Evolutionary conservation across 1,140 invertebrate genomes (phyloP), one percentile per base, ranked within the genome.

Genomic region (Brevipalpus yothersi): DNA sequence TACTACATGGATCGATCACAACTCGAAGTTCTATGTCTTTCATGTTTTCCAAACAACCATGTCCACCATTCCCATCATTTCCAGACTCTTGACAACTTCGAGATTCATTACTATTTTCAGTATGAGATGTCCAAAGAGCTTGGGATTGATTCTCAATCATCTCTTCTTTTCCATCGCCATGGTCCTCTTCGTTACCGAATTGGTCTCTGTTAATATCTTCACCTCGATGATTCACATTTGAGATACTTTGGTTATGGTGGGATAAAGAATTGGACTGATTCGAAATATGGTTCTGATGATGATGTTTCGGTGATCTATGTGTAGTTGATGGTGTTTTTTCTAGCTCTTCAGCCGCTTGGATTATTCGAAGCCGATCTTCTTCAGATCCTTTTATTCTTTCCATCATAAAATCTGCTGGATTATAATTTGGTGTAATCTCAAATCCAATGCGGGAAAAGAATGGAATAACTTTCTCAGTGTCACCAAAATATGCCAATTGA

Each of bases 341-440:
- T 63, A 76, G 69, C 67, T 77, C 72, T 72, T 73, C 72, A 45
- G 81, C 78, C 5, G 81, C 80, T 40, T 75, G 70, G 11, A 83
- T 76, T 51, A 84, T 80, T 67, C 78, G 80, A 64, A 82, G 77
- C 62, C 78, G 73, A 63, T 78, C 76, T 67, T 82, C 80, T 58
- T 77, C 72, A 63, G 76, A 75, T 56, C 79, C 78, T 71, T 84
- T 84, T 17, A 84, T 55, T 21, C 41, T 58, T 60, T 64, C 63
- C 51, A 64, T 73, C 66, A 87, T 83, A 69, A 86, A 86, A 70
- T 88, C 84, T 1, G 84, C 85, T 21, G 84, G 84, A 73, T 87
- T 87, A 68, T 86, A 87, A 70, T 86, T 81, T 4, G 81, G 79
- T 65, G 81, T 75, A 62, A 86, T 79, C 49, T 79, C 76, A 47